Percentiles rank a stretch among this genome's conserved stretches.
These are phyloP conservation scores for Drosophila affinis DNA, from an alignment of 2,888 invertebrate genomes.

Conservation along the genomic window DNA sequence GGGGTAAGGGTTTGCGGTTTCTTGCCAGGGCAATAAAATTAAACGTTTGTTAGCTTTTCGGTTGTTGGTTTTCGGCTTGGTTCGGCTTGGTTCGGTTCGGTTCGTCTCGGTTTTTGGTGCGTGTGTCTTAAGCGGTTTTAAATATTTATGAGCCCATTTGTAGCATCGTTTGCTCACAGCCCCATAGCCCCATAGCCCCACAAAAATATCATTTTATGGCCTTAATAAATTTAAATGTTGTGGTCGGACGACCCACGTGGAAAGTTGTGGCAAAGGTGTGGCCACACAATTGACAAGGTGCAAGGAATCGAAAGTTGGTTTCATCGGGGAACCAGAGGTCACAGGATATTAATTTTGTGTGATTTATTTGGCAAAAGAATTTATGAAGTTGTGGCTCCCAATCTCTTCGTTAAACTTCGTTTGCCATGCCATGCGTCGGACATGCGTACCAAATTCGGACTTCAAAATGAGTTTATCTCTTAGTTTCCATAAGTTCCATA, in stretches of 20 bases:
- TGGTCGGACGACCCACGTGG: slow-evolving; percentile 14
- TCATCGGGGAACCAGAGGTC: neutral
- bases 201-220: slow-evolving; percentile 75
- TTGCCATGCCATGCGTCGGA: no score
- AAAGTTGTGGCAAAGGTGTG: slow-evolving; percentile 4
- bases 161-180: slow-evolving; percentile 30
- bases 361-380: neutral
- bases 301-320: slow-evolving; percentile 1
- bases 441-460: no score
- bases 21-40: slow-evolving; percentile 66
- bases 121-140: slow-evolving; percentile 71
- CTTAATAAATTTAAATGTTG: slow-evolving; percentile 72
- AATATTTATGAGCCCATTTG: slow-evolving; percentile 76
- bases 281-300: slow-evolving; percentile 21
- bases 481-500: neutral
- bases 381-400: neutral
- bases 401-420: no score
- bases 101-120: slow-evolving; percentile 31
- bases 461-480: no score
- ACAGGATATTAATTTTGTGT: slow-evolving; percentile 1
- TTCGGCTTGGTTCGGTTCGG: no score
- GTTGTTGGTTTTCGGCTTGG: slow-evolving; percentile 21
- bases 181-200: slow-evolving; percentile 25
- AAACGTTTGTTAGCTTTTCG: slow-evolving; percentile 64
- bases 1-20: slow-evolving; percentile 26